These are phyloP conservation scores for Oenanthe oenanthe DNA, from an alignment of 2,113 vertebrate genomes.

Conservation along the genomic window DNA sequence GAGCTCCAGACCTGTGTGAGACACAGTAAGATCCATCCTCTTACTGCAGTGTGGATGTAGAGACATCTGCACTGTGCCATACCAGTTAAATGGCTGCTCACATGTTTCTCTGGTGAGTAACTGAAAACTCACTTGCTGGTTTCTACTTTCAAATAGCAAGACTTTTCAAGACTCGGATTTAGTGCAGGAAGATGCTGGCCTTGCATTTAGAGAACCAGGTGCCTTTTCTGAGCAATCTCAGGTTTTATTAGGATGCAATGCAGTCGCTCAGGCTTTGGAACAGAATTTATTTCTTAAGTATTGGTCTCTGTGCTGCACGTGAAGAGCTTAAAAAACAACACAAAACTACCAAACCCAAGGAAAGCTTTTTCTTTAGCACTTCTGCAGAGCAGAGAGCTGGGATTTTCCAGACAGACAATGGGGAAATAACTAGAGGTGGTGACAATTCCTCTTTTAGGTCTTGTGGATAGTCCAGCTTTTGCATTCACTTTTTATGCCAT, in stretches of 20 bases:
- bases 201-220: neutral
- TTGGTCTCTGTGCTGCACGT: neutral
- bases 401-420: neutral
- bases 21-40: rapidly evolving
- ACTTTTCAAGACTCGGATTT: neutral
- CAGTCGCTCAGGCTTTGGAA: neutral
- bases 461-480: rapidly evolving
- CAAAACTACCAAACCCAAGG: neutral
- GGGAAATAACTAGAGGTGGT: neutral
- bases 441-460: neutral
- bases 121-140: neutral
- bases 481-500: neutral
- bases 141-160: neutral
- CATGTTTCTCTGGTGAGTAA: neutral
- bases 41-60: neutral
- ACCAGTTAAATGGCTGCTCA: neutral
- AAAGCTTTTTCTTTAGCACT: neutral
- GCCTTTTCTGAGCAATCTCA: neutral
- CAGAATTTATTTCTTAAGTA: neutral
- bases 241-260: neutral
- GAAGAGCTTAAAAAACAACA: neutral
- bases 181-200: neutral
- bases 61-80: neutral
- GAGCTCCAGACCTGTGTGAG: neutral
- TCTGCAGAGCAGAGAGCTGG: neutral